Evolutionary conservation across 2,113 vertebrate species (phyloP).

Genomic region (Manacus vitellinus): DNA sequence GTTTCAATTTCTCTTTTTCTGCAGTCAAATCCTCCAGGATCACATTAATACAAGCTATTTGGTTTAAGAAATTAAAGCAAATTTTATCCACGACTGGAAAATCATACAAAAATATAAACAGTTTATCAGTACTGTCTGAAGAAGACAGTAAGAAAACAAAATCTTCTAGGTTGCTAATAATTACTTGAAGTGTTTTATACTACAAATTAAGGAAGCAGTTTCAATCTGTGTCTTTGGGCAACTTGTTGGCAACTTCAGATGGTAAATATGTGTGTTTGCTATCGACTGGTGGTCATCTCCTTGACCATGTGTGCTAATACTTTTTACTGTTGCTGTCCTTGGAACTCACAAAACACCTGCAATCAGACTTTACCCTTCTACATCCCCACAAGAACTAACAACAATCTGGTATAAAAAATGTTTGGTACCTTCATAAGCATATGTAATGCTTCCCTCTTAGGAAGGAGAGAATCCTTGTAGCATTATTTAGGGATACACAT

Average conservation of each 20-base stretch:
- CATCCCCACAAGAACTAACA: not conserved
- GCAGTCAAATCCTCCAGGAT: not conserved
- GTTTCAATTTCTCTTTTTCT: not conserved
- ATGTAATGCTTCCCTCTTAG: not conserved
- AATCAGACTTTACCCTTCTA: not conserved
- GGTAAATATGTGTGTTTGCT: not conserved
- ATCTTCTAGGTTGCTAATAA: not conserved
- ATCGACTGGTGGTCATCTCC: not conserved
- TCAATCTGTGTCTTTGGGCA: not conserved
- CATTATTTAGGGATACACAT: not conserved
- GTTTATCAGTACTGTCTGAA: not conserved
- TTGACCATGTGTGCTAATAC: not conserved
- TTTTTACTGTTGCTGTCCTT: not conserved
- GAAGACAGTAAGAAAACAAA: not conserved
- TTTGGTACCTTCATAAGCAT: not conserved
- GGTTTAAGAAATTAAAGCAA: not conserved
- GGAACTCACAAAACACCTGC: not conserved
- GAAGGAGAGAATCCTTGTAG: not conserved
- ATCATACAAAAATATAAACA: not conserved
- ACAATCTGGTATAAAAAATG: not conserved
- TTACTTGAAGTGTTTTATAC: not conserved
- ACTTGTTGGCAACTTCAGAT: not conserved
- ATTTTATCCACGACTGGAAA: not conserved
- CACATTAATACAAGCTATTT: not conserved
- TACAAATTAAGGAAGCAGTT: not conserved